A percentile compares a stretch with the other conserved stretches of the same genome.
phyloP scores from a whole-genome alignment of 2,888 invertebrate genomes.

The Crioceris asparagi region DNA sequence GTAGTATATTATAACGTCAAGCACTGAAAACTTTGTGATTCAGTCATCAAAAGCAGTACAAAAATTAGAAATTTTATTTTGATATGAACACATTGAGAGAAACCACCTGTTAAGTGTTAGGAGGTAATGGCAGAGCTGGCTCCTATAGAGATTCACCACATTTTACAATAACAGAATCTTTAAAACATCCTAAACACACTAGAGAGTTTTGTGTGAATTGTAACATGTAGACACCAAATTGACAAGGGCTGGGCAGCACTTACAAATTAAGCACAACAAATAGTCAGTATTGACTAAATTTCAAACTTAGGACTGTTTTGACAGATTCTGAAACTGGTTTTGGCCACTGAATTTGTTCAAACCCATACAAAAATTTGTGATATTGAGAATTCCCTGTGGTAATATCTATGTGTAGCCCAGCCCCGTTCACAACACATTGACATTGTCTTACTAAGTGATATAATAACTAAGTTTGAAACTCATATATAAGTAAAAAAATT shows the following conservation, averaged over 20 bases:
- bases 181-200: constrained; percentile 23
- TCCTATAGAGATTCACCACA: constrained; percentile 32
- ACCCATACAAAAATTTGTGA: no score
- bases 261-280: no score
- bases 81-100: constrained; percentile 37
- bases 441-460: constrained; percentile 13
- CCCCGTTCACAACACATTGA: constrained; percentile 19
- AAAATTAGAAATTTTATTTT: constrained; percentile 28
- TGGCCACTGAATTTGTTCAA: no score
- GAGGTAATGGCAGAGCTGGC: constrained; percentile 36
- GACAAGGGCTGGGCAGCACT: no score
- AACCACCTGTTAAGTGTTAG: constrained; percentile 30
- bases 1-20: constrained; percentile 22
- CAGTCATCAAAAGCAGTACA: constrained; percentile 30
- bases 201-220: constrained; percentile 9
- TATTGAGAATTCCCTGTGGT: no score
- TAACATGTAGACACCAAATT: constrained; percentile 15
- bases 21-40: constrained; percentile 20
- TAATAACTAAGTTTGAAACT: no score
- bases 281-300: no score
- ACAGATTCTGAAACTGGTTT: no score
- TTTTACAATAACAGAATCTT: constrained; percentile 29
- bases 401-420: no score
- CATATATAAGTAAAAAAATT: background rate
- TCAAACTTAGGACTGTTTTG: no score